Evolutionary conservation across 2,797 vertebrate genomes (phyloP).

Genomic region (Loriculus beryllinus): DNA sequence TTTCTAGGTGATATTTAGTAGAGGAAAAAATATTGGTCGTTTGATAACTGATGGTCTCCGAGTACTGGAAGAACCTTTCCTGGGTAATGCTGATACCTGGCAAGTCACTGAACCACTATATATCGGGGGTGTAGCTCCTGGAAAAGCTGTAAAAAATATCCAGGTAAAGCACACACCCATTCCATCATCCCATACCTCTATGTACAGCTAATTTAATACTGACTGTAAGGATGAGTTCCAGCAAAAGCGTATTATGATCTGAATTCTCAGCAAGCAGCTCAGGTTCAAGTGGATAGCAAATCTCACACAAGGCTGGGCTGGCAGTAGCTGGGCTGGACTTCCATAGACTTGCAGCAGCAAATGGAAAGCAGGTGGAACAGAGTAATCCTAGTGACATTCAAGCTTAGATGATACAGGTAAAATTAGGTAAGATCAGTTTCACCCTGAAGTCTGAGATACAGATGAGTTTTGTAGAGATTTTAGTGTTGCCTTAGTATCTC

Average conservation of each 20-base stretch:
- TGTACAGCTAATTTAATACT: neutral
- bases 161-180: conserved; percentile 77
- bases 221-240: neutral
- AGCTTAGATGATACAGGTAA: neutral
- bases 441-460: neutral
- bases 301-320: neutral
- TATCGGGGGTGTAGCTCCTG: conserved; percentile 88
- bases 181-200: neutral
- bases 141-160: conserved; percentile 85
- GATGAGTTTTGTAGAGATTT: neutral
- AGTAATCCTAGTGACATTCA: neutral
- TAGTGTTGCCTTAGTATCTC: neutral
- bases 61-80: conserved; percentile 79
- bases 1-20: conserved; percentile 84
- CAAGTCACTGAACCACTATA: conserved; percentile 83
- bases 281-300: neutral
- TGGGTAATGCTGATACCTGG: conserved; percentile 70
- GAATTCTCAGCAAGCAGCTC: neutral
- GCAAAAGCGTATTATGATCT: neutral
- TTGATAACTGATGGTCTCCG: conserved; percentile 87
- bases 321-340: neutral
- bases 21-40: conserved; percentile 80
- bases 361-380: neutral
- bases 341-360: neutral
- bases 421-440: neutral